These are phyloP conservation scores for Drosophila pandora DNA, from an alignment of 1,140 invertebrate genomes.

Conservation along the genomic window DNA sequence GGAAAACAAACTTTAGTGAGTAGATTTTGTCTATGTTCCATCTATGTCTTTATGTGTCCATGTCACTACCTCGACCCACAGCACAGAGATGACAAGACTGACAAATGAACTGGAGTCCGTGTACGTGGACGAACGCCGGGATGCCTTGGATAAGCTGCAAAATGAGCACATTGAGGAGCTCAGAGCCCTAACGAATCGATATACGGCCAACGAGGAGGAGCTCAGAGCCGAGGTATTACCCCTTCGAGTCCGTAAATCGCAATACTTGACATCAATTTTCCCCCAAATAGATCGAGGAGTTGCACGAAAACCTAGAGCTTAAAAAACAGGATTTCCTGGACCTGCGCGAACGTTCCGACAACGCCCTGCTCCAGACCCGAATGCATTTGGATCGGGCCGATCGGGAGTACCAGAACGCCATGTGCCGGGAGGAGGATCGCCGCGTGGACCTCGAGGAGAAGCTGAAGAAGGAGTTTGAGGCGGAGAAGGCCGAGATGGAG, in stretches of 20 bases:
- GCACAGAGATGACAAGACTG: slow-evolving; percentile 85
- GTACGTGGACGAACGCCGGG: slow-evolving; percentile 86
- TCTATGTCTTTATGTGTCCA: background rate
- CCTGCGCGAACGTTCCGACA: slow-evolving; percentile 77
- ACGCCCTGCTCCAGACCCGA: slow-evolving; percentile 76
- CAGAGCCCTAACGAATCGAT: slow-evolving; percentile 84
- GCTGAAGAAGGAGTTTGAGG: slow-evolving; percentile 71
- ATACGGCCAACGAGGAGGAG: slow-evolving; percentile 85
- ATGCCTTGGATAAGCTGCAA: slow-evolving; percentile 85
- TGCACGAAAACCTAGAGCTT: slow-evolving; percentile 85
- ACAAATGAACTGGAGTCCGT: slow-evolving; percentile 86
- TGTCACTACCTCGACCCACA: slow-evolving; percentile 45
- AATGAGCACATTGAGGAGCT: slow-evolving; percentile 85
- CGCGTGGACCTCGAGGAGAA: slow-evolving; percentile 77
- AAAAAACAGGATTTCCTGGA: slow-evolving; percentile 84
- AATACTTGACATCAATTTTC: background rate
- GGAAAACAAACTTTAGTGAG: slow-evolving; percentile 85
- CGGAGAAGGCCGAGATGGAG: slow-evolving; percentile 80
- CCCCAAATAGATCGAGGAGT: slow-evolving; percentile 84
- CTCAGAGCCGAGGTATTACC: slow-evolving; percentile 84
- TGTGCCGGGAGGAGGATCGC: slow-evolving; percentile 85
- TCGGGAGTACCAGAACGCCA: slow-evolving; percentile 85
- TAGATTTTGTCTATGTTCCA: background rate
- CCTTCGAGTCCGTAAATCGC: too few species aligned
- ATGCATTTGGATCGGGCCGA: slow-evolving; percentile 83